Conservation (phyloP, 2,797 vertebrate genomes). For the Pseudomugil tenellus region DNA sequence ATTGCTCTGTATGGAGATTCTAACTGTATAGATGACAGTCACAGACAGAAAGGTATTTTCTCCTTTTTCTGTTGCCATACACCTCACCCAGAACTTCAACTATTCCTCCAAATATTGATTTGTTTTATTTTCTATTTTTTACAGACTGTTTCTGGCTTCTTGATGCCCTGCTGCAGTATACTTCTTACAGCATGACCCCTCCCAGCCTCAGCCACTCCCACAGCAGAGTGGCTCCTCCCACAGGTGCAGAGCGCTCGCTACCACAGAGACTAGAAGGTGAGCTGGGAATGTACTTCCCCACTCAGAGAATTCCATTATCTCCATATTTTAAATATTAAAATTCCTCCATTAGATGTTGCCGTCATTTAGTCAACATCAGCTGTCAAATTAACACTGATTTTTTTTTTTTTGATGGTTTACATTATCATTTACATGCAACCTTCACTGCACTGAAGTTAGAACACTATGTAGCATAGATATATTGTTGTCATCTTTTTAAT, state of each 20-base stretch:
- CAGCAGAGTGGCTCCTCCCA: conserved; percentile 87
- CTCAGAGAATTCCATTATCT: too few relatives aligned
- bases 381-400: too few relatives aligned
- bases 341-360: too few relatives aligned
- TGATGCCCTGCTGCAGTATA: conserved; percentile 95
- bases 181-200: conserved; percentile 92
- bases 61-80: background rate
- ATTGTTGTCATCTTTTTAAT: too few relatives aligned
- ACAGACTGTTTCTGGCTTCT: conserved; percentile 98
- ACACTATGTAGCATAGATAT: too few relatives aligned
- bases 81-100: background rate
- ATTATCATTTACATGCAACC: too few relatives aligned
- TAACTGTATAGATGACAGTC: conserved; percentile 98
- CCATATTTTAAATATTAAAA: too few relatives aligned
- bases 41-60: conserved; percentile 93
- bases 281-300: background rate
- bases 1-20: conserved; percentile 96
- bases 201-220: conserved; percentile 95
- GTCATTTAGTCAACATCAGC: too few relatives aligned
- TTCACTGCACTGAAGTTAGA: too few relatives aligned
- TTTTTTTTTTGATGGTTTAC: too few relatives aligned
- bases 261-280: conserved; percentile 96
- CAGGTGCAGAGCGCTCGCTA: conserved; percentile 79
- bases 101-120: background rate
- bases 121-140: background rate